These are phyloP conservation scores for Phenacoccus solenopsis DNA, from an alignment of 1,140 invertebrate species.

Conservation along the genomic window DNA sequence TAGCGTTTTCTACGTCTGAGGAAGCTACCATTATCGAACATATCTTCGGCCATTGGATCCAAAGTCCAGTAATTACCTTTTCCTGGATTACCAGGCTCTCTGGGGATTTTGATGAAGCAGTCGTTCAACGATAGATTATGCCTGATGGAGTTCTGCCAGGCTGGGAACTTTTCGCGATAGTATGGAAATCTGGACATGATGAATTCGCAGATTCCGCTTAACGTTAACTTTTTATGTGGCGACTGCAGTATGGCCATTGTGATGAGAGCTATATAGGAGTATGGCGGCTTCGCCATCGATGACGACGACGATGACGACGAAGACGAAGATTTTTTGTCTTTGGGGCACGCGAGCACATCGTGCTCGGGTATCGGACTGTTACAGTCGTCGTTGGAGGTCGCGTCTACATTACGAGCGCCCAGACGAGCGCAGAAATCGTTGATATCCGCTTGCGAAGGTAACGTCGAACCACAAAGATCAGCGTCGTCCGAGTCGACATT, in stretches of 20 bases:
- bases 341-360: slow-evolving; percentile 7
- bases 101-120: slow-evolving; percentile 96
- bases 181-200: slow-evolving; percentile 97
- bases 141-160: slow-evolving; percentile 93
- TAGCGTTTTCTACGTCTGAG: slow-evolving; percentile 87
- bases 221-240: slow-evolving; percentile 89
- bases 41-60: slow-evolving; percentile 91
- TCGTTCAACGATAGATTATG: slow-evolving; percentile 97
- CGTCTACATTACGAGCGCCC: not conserved
- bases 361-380: not conserved
- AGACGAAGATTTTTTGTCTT: slow-evolving; percentile 21
- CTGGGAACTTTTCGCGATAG: slow-evolving; percentile 88
- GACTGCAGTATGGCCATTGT: slow-evolving; percentile 96
- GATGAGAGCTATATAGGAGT: slow-evolving; percentile 95
- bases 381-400: not conserved
- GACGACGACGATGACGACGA: slow-evolving; percentile 21
- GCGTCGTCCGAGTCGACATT: slow-evolving; percentile 31
- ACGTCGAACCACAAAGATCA: slow-evolving; percentile 19
- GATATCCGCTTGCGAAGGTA: not conserved
- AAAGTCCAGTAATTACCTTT: slow-evolving; percentile 99
- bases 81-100: slow-evolving; percentile 95
- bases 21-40: slow-evolving; percentile 99
- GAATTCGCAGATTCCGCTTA: slow-evolving; percentile 97
- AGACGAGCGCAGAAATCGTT: slow-evolving; percentile 19
- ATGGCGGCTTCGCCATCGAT: slow-evolving; percentile 70